phyloP scores from a whole-genome alignment of 2,797 vertebrate genomes.

The Arctocebus calabarensis region DNA sequence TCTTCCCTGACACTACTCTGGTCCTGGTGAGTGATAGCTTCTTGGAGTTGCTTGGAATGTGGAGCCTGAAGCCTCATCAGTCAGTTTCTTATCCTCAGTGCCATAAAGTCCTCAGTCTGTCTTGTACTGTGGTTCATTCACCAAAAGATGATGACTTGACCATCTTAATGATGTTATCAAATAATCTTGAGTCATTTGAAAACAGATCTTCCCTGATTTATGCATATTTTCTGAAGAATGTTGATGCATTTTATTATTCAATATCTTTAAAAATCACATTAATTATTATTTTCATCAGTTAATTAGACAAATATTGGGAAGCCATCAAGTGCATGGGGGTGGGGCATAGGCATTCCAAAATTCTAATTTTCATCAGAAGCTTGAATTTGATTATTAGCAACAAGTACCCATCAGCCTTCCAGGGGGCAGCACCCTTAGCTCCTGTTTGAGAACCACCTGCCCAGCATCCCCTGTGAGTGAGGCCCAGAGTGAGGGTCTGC shows the following conservation, averaged over 20 bases:
- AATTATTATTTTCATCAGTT: accelerated
- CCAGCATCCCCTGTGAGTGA: accelerated
- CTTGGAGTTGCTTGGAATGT: background rate
- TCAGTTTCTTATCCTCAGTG: accelerated
- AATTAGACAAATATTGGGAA: background rate
- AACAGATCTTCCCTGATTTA: background rate
- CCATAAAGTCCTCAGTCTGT: accelerated
- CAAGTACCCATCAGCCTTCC: background rate
- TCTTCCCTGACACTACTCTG: background rate
- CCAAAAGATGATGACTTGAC: too few relatives aligned
- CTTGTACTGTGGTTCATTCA: accelerated
- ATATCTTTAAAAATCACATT: accelerated
- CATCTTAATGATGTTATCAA: too few relatives aligned
- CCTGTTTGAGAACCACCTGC: background rate
- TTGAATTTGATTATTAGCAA: background rate
- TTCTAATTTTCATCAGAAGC: background rate
- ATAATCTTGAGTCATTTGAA: background rate
- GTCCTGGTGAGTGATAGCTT: too few relatives aligned
- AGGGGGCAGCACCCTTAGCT: accelerated
- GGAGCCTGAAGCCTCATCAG: accelerated
- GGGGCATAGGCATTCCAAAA: accelerated
- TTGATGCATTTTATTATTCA: background rate
- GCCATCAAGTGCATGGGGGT: too few relatives aligned
- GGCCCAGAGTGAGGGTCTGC: background rate
- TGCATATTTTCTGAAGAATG: background rate